Base-by-base conservation (phyloP, 2,797 vertebrate species). In the Enteromius argenteus region DNA sequence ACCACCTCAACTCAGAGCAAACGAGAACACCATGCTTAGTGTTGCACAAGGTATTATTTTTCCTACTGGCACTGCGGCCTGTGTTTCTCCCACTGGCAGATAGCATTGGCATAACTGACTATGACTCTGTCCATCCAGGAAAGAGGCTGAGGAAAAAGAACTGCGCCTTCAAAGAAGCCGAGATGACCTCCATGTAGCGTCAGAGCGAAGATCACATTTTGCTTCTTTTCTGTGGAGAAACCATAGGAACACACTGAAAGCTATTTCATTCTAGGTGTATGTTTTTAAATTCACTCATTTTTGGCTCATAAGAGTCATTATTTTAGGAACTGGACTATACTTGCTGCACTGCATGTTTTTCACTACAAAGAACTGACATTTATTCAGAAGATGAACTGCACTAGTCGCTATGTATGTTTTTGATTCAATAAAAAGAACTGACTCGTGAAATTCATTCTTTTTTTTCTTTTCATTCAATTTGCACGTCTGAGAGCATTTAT, bases 101-200 rank as follows among this genome's bases (percentile, higher is more conserved):
- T 93, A 89, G 97, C 95, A 17, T 98, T 92, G n/a, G 96, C 90
- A 68, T 98, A 99, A 91, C 96, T 94, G 19, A 99, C 94, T 53
- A 99, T 95, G n/a, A 98, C 94, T 93, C 98, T 98, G 93, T 99
- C 98, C 96, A 99, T 99, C 98, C 98, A 99, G 46, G 97, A 98
- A 79, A 99, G 96, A 8, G 97, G 97, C 74, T 97, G 96, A 0
- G 98, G 97, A 86, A 99, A 96, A 1, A 99, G 95, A 86, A 98
- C 95, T 0, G 96, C 96, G 0, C 98, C 98, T 90, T 99, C 98
- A 8, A 99, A 99, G 94, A 99, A 99, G 89, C 98, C 98, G 92
- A 99, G 94, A 92, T 99, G 98, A 15, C 98, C 98, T 76, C 98
- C 98, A 0, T 98, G 97, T 75, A 97, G 95, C 0, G 97, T 97